Base-by-base conservation (phyloP, 2,113 vertebrate species). In the Lophura nycthemera region DNA sequence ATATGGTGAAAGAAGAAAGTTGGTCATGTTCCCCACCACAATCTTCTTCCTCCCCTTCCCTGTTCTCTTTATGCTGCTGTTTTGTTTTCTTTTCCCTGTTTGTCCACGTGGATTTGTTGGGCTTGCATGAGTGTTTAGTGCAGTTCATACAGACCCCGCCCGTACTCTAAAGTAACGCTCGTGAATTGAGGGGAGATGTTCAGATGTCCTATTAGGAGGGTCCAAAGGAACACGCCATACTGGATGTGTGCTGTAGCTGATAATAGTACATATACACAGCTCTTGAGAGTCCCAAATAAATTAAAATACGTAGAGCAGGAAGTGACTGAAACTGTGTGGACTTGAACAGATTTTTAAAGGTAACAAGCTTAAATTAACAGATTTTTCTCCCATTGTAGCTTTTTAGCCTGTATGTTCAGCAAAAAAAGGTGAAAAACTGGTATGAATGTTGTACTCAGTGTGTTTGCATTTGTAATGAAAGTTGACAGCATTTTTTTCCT, bases 321-420 rank as follows among this genome's bases (percentile, higher is more conserved):
- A 97, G 86, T 89, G 87, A 88, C 83, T 96, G 80, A 94, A 97
- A 95, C 95, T 77, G 60, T 88, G 57, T 88, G 94, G 92, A 92
- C 86, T 90, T 88, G 88, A 90, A 88, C 40, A 91, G 36, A 91
- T 74, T 27, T 78, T 50, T 40, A 76, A 82, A 91, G 88, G 86
- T 19, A 74, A 91, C 18, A 24, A 96, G 85, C 88, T 96, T 94
- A 79, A 86, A 47, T 80, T 56, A 66, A 90, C 92, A 76, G 63
- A 86, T 95, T 94, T 95, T 83, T 92, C 88, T 95, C 90, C 88
- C 83, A 52, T 91, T 96, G 74, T 86, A 92, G 92, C 83, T 97
- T 96, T 91, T 88, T 95, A 97, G 96, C 97, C 96, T 97, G 95
- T 97, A 94, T 96, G 96, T 97, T 97, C 97, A 97, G 95, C 86